phyloP scores from a whole-genome alignment of 2,113 vertebrate species.

The Crotalus helleri region DNA sequence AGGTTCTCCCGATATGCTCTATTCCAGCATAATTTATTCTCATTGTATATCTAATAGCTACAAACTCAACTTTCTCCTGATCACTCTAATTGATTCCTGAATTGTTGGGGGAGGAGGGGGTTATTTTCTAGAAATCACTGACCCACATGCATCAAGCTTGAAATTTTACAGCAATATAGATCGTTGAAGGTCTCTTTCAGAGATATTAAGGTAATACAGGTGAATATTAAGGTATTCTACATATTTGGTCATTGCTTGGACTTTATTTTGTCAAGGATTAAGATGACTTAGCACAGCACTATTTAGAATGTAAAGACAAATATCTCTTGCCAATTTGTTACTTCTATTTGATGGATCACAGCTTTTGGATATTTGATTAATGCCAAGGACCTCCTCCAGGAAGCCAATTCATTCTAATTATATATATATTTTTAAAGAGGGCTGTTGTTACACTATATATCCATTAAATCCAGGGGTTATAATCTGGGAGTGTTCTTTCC shows the following conservation, averaged over 20 bases:
- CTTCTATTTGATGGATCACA: background rate
- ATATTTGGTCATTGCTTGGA: constrained; percentile 33
- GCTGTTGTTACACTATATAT: background rate
- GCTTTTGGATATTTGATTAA: background rate
- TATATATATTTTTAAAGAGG: background rate
- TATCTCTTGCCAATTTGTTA: background rate
- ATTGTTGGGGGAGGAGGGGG: background rate
- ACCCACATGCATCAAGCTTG: constrained; percentile 40
- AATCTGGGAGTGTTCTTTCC: background rate
- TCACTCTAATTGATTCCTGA: constrained; percentile 8
- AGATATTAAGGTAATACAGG: constrained; percentile 64
- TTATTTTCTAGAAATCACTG: constrained; percentile 50
- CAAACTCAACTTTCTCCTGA: constrained; percentile 9
- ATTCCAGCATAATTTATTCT: background rate
- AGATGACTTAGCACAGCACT: background rate
- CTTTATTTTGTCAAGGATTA: constrained; percentile 23
- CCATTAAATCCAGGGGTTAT: background rate
- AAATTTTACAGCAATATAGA: constrained; percentile 55
- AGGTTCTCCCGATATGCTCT: background rate
- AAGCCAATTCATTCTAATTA: background rate
- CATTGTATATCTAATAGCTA: background rate
- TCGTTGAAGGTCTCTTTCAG: constrained; percentile 58
- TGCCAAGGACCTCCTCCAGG: background rate
- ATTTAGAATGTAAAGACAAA: background rate
- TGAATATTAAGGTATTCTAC: constrained; percentile 51